Evolutionary conservation across 2,888 invertebrate genomes (phyloP), one percentile per base, ranked within the genome.

Genomic region (Allygus modestus): DNA sequence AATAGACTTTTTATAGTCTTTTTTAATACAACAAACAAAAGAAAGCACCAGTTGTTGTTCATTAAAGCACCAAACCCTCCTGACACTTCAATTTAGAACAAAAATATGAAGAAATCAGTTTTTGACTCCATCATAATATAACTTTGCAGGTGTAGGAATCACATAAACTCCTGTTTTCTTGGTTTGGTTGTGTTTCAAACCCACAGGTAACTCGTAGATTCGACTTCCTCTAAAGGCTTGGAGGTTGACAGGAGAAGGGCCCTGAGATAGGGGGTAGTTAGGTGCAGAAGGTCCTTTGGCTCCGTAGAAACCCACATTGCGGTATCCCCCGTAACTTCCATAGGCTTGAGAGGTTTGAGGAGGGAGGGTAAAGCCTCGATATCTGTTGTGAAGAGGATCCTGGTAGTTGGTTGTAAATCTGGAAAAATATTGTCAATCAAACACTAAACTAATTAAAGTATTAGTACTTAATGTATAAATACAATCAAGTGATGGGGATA

Each of bases 321-420:
- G 65, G 31, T 65, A 65, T 2, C 65, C 15, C 17, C 65, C 65
- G 31, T 65, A 65, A 4, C 31, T 65, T 65, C 65, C 31, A 28
- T 15, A 65, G 15, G 15, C 28, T 5, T 28, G 65, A 28, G 65
- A 15, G 1, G 28, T 65, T 65, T 65, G 26, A 12, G 28, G 65
- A 17, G 65, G 28, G 12, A 65, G 26, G 9, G 65, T 28, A 31
- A 65, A 65, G 31, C 65, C 12, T 65, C 65, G 31, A 31, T 65
- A 65, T 17, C 65, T 65, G 26, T 9, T 28, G 4, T 65, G 28
- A 0, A 28, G 28, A 15, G 65, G 65, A 31, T 65, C 31, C 65
- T 65, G 65, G 65, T 65, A 65, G 65, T 28, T 65, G 65, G 65
- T 65, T 31, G 65, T 65, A 31, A 28, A 65, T 31, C 65, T 65